A percentile compares a stretch with the other conserved stretches of the same genome.
Conservation (phyloP, 2,888 invertebrate genomes). For the Odontothrips loti region DNA sequence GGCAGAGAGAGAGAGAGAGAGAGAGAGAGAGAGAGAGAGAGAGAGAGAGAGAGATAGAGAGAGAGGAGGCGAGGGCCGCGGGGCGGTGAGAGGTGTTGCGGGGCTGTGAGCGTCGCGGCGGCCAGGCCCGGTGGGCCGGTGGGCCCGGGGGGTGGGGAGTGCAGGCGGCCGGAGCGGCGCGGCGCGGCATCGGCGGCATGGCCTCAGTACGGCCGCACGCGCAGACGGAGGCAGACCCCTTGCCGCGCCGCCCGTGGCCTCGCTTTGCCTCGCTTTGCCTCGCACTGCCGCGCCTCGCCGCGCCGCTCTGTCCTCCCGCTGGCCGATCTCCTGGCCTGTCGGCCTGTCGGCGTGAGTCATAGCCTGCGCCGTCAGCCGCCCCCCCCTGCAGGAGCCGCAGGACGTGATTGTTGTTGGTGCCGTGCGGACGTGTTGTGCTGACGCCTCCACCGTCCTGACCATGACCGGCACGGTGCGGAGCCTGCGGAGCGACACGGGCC, state of each 20-base stretch:
- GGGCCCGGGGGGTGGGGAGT: neutral
- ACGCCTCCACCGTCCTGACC: too few relatives aligned
- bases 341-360: neutral
- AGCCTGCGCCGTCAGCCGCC: neutral
- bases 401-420: neutral
- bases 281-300: neutral
- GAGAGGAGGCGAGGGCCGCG: neutral
- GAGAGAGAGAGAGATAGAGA: neutral
- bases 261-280: neutral
- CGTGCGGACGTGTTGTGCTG: neutral
- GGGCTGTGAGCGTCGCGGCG: neutral
- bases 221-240: neutral
- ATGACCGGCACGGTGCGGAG: too few relatives aligned
- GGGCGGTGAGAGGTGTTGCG: slow-evolving; percentile 7
- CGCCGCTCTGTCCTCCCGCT: neutral
- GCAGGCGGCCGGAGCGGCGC: neutral
- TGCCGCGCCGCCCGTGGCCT: neutral
- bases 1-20: slow-evolving; percentile 32
- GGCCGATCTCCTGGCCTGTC: neutral
- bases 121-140: neutral
- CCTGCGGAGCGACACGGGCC: neutral
- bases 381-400: too few relatives aligned
- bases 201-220: slow-evolving; percentile 6
- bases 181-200: neutral
- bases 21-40: slow-evolving; percentile 9